phyloP scores from a whole-genome alignment of 2,888 invertebrate species.

The Philereme vetulata region DNA sequence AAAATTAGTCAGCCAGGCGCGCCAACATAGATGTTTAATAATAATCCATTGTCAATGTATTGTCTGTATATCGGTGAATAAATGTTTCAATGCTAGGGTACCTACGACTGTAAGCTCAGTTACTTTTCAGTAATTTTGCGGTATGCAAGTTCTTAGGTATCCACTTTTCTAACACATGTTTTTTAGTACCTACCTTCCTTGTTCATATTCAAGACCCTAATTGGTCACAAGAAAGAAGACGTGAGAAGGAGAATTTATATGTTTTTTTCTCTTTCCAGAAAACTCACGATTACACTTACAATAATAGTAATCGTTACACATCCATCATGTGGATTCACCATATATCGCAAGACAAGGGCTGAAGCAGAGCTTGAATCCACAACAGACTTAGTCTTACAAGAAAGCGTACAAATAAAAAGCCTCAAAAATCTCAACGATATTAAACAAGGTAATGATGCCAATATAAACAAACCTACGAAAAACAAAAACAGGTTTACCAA shows the following conservation, averaged over 20 bases:
- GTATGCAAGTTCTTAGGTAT: slow-evolving; percentile 15
- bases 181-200: too few species aligned
- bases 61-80: slow-evolving; percentile 26
- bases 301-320: slow-evolving; percentile 54
- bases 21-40: slow-evolving; percentile 32
- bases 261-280: slow-evolving; percentile 57
- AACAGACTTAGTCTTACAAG: slow-evolving; percentile 50
- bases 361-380: slow-evolving; percentile 22
- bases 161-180: neutral
- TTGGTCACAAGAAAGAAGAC: neutral
- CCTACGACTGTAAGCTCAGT: slow-evolving; percentile 5
- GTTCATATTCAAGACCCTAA: neutral
- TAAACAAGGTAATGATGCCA: slow-evolving; percentile 24
- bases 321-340: slow-evolving; percentile 54
- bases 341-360: slow-evolving; percentile 42
- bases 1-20: slow-evolving; percentile 6
- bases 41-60: slow-evolving; percentile 41
- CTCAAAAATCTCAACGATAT: slow-evolving; percentile 44
- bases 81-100: slow-evolving; percentile 6
- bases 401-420: slow-evolving; percentile 53
- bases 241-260: neutral
- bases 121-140: slow-evolving; percentile 2
- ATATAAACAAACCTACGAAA: slow-evolving; percentile 15
- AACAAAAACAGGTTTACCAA: slow-evolving; percentile 14
- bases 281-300: slow-evolving; percentile 58